These are phyloP conservation scores for Sebastes diaconus DNA, from an alignment of 2,797 vertebrate species.

Conservation along the genomic window DNA sequence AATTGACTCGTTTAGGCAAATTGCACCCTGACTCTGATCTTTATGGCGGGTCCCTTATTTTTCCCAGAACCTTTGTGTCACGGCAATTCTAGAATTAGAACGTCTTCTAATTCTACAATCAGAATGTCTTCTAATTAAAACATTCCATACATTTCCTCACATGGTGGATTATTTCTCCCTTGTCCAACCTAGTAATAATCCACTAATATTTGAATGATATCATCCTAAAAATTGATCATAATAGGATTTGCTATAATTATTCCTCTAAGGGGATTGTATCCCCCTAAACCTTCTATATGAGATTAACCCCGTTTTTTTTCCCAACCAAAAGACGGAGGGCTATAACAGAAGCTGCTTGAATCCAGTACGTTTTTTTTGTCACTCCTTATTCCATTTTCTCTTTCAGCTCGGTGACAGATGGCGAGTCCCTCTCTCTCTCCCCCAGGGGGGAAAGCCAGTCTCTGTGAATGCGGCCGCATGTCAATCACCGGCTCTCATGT, in stretches of 20 bases:
- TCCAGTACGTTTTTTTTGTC: slow-evolving; percentile 56
- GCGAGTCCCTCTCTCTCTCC: slow-evolving; percentile 95
- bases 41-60: slow-evolving; percentile 43
- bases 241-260: slow-evolving; percentile 54
- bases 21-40: slow-evolving; percentile 80
- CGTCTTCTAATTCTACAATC: too few relatives aligned
- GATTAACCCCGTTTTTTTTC: slow-evolving; percentile 66
- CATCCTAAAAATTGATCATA: slow-evolving; percentile 23
- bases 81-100: background rate
- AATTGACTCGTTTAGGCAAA: slow-evolving; percentile 81
- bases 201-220: slow-evolving; percentile 20
- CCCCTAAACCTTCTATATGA: slow-evolving; percentile 60
- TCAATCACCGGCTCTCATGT: slow-evolving; percentile 99
- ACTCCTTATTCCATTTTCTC: slow-evolving; percentile 80
- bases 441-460: slow-evolving; percentile 91
- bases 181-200: background rate
- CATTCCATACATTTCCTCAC: slow-evolving; percentile 1
- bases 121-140: background rate
- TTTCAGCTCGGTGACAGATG: slow-evolving; percentile 94
- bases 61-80: slow-evolving; percentile 46
- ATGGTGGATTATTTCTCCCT: slow-evolving; percentile 23
- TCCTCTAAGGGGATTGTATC: slow-evolving; percentile 51
- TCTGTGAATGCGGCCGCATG: slow-evolving; percentile 98
- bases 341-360: slow-evolving; percentile 62
- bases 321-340: slow-evolving; percentile 59